phyloP scores from a whole-genome alignment of 2,888 invertebrate genomes.

The Tachina grossa region DNA sequence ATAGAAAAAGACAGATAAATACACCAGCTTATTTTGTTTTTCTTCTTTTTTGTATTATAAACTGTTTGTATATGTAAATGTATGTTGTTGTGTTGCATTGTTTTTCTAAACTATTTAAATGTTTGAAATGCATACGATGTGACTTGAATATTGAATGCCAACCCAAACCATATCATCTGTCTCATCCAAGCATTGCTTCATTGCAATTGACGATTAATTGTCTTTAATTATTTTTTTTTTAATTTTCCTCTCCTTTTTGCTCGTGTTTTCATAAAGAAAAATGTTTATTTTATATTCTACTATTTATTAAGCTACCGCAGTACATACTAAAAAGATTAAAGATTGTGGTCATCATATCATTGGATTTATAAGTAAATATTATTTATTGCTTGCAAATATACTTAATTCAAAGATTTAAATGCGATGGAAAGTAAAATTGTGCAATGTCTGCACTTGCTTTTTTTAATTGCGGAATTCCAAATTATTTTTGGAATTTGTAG shows the following conservation, averaged over 20 bases:
- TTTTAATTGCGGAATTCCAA: no score
- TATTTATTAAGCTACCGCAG: background rate
- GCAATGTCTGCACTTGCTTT: no score
- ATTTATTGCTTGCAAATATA: slow-evolving; percentile 14
- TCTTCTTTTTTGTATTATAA: background rate
- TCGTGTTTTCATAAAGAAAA: background rate
- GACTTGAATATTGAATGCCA: slow-evolving; percentile 28
- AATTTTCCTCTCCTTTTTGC: no score
- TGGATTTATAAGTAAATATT: background rate
- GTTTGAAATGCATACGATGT: slow-evolving; percentile 31
- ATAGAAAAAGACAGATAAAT: slow-evolving; percentile 4
- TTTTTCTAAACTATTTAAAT: slow-evolving; percentile 17
- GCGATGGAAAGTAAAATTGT: no score
- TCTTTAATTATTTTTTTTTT: slow-evolving; percentile 44
- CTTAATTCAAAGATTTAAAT: no score
- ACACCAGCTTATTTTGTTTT: background rate
- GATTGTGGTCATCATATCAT: slow-evolving; percentile 9
- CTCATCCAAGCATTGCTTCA: slow-evolving; percentile 31
- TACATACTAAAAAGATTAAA: background rate
- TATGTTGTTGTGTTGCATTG: slow-evolving; percentile 7
- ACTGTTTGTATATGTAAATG: background rate
- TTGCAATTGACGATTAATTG: slow-evolving; percentile 66
- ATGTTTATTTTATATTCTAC: background rate
- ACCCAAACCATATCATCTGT: slow-evolving; percentile 36
- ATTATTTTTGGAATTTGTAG: no score